These are phyloP conservation scores for Bruchidius siliquastri DNA, from an alignment of 2,888 invertebrate species.

Conservation along the genomic window DNA sequence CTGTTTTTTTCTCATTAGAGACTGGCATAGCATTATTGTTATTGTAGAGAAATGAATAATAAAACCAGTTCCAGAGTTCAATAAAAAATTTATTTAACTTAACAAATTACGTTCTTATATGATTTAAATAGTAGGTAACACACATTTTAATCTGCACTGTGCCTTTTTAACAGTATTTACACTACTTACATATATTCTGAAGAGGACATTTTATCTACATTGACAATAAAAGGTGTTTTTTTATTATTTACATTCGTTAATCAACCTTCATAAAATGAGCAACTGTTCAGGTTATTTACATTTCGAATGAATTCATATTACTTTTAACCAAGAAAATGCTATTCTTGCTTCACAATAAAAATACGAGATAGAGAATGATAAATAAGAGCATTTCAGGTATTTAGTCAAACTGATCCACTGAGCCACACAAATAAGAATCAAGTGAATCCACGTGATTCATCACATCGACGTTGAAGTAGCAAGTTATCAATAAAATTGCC, in stretches of 20 bases:
- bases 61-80: background rate
- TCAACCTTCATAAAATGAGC: conserved; percentile 27
- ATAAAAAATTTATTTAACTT: background rate
- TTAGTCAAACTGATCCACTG: background rate
- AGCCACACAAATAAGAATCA: background rate
- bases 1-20: too few species aligned
- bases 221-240: background rate
- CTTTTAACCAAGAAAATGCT: background rate
- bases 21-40: too few species aligned
- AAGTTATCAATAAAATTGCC: too few species aligned
- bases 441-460: too few species aligned
- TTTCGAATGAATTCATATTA: conserved; percentile 3
- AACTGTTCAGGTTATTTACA: conserved; percentile 40
- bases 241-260: background rate
- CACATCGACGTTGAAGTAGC: too few species aligned
- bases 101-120: background rate
- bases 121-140: conserved; percentile 11
- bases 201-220: conserved; percentile 18
- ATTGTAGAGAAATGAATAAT: too few species aligned
- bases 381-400: background rate
- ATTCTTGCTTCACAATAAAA: background rate
- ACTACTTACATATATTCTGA: conserved; percentile 25
- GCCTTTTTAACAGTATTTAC: conserved; percentile 18
- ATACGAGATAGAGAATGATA: conserved; percentile 8
- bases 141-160: conserved; percentile 23